Percentiles rank a stretch among this genome's conserved stretches.
These are phyloP conservation scores for Enteromius mattozi DNA, from an alignment of 2,797 vertebrate genomes.

Conservation along the genomic window DNA sequence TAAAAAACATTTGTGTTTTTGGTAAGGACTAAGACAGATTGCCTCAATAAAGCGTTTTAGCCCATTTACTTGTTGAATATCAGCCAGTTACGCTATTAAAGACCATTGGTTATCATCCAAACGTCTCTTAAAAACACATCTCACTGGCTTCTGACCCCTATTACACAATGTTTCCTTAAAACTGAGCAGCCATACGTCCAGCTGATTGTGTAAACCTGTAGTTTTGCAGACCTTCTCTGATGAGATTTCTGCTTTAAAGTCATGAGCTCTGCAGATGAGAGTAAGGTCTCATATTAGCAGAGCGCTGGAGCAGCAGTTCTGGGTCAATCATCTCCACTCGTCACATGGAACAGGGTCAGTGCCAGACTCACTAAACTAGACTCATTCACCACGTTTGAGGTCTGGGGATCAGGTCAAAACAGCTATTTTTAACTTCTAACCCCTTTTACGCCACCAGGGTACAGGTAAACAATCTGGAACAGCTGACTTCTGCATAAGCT, in stretches of 20 bases:
- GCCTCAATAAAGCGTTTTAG: not conserved
- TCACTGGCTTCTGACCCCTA: not conserved
- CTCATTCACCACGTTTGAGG: not conserved
- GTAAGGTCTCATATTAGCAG: not conserved
- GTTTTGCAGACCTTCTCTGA: not conserved
- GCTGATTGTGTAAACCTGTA: not conserved
- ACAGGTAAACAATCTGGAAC: not conserved
- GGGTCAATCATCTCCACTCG: constrained; percentile 6
- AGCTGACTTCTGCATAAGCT: not conserved
- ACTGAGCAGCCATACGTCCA: not conserved
- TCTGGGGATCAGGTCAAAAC: not conserved
- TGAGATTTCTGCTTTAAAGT: not conserved
- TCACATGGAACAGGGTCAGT: not conserved
- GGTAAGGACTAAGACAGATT: not conserved
- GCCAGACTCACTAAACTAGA: not conserved
- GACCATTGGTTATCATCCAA: not conserved
- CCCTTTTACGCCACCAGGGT: not conserved
- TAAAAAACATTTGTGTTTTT: not conserved
- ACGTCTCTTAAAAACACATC: not conserved
- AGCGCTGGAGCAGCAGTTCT: not conserved
- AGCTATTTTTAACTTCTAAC: not conserved
- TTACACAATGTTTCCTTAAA: not conserved
- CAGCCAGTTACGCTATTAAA: not conserved
- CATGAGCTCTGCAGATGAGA: not conserved
- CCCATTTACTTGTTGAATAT: not conserved